A percentile compares a stretch with the other conserved stretches of the same genome.
These are phyloP conservation scores for Florisuga fusca DNA, from an alignment of 2,797 vertebrate species.

Conservation along the genomic window DNA sequence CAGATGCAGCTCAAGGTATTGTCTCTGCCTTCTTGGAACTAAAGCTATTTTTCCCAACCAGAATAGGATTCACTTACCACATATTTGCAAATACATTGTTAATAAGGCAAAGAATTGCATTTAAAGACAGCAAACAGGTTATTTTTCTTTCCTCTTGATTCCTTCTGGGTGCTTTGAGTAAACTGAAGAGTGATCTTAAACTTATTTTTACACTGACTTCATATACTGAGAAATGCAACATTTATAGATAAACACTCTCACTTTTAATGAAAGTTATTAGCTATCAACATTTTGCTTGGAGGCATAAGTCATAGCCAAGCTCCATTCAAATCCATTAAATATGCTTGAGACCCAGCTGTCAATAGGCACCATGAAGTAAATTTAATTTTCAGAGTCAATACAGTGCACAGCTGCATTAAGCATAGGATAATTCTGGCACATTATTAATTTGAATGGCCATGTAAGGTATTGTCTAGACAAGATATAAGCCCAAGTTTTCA, in stretches of 20 bases:
- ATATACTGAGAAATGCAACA: background rate
- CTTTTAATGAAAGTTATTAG: constrained; percentile 81
- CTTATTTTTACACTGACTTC: constrained; percentile 40
- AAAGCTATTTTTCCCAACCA: constrained; percentile 6
- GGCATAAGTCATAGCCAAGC: constrained; percentile 72
- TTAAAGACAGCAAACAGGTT: constrained; percentile 34
- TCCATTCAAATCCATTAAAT: constrained; percentile 82
- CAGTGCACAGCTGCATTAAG: constrained; percentile 83
- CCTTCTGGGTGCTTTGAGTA: background rate
- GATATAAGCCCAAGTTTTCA: constrained; percentile 79
- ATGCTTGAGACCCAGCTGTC: constrained; percentile 85
- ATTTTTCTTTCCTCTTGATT: constrained; percentile 37
- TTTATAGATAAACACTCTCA: constrained; percentile 68
- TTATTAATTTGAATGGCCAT: constrained; percentile 84
- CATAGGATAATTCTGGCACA: constrained; percentile 82
- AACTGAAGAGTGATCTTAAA: constrained; percentile 23
- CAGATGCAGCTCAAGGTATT: constrained; percentile 47
- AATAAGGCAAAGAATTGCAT: constrained; percentile 10
- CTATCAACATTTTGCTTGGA: constrained; percentile 82
- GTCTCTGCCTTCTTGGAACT: constrained; percentile 31
- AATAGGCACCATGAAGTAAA: constrained; percentile 80
- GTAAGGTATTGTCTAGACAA: constrained; percentile 83
- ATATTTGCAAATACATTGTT: constrained; percentile 54
- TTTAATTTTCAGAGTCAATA: constrained; percentile 88
- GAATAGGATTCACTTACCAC: constrained; percentile 1